Conservation (phyloP, 2,888 invertebrate species). For the Ectobius pallidus region DNA sequence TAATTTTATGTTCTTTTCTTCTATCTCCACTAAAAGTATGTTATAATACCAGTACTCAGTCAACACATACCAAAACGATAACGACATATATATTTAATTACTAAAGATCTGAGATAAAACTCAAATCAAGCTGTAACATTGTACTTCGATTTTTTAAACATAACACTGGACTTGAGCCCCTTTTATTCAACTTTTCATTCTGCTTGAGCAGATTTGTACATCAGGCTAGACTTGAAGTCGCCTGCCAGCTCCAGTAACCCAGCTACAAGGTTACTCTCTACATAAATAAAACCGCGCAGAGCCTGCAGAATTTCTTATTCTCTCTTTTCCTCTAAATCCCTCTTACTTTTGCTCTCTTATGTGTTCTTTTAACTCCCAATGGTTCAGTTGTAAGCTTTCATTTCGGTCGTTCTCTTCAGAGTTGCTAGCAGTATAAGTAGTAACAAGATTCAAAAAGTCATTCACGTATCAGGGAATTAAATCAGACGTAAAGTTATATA, state of each 20-base stretch:
- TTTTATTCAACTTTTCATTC: too few relatives aligned
- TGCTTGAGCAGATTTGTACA: neutral
- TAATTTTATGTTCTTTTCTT: too few relatives aligned
- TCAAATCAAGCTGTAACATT: too few relatives aligned
- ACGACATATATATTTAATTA: too few relatives aligned
- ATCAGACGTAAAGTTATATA: neutral
- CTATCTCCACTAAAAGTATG: too few relatives aligned
- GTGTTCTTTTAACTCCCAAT: neutral
- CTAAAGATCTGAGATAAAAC: too few relatives aligned
- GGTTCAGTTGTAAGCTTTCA: neutral
- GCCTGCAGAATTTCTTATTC: neutral
- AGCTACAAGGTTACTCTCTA: neutral
- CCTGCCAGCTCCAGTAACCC: constrained; percentile 8
- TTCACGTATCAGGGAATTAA: neutral
- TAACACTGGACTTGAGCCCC: too few relatives aligned
- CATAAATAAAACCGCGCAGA: constrained; percentile 1
- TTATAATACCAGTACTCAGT: too few relatives aligned
- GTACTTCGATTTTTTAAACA: too few relatives aligned
- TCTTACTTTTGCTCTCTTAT: neutral
- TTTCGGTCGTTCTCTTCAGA: neutral
- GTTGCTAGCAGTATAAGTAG: neutral
- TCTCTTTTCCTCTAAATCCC: neutral
- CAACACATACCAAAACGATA: too few relatives aligned
- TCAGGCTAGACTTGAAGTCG: neutral
- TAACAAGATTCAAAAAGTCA: neutral